Percentiles rank a stretch among this genome's conserved stretches.
These are phyloP conservation scores for Phenacoccus solenopsis DNA, from an alignment of 1,140 invertebrate genomes.

Conservation along the genomic window DNA sequence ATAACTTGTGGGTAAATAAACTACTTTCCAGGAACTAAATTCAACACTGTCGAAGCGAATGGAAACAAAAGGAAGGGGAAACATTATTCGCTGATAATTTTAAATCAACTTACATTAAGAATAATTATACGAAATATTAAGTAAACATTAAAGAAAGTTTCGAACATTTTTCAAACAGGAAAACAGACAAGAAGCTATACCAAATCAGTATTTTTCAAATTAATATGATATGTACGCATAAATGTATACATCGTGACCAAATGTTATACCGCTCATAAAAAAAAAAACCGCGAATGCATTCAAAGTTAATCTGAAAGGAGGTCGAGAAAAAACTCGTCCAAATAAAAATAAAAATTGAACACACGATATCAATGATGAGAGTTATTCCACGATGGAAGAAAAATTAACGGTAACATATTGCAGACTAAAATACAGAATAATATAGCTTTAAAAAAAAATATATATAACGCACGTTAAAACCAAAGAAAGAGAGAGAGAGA, in stretches of 20 bases:
- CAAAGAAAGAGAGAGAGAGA: neutral
- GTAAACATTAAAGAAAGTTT: neutral
- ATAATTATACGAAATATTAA: neutral
- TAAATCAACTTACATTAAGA: neutral
- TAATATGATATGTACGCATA: too few species aligned
- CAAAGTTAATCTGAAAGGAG: too few species aligned
- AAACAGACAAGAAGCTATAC: too few species aligned
- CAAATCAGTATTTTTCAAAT: too few species aligned
- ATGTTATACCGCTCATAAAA: too few species aligned
- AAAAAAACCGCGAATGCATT: too few species aligned
- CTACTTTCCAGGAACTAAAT: neutral
- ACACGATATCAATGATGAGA: neutral
- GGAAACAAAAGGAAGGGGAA: neutral
- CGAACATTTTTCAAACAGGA: too few species aligned
- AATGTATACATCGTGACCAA: too few species aligned
- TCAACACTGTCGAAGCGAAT: too few species aligned
- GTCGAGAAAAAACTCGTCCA: too few species aligned
- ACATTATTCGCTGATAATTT: neutral
- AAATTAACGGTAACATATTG: neutral
- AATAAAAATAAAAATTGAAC: neutral
- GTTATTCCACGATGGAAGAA: neutral
- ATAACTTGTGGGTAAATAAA: neutral
- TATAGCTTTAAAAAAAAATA: neutral
- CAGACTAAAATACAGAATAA: neutral
- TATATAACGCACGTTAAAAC: neutral